phyloP scores from a whole-genome alignment of 2,113 vertebrate species.

The Sula dactylatra region DNA sequence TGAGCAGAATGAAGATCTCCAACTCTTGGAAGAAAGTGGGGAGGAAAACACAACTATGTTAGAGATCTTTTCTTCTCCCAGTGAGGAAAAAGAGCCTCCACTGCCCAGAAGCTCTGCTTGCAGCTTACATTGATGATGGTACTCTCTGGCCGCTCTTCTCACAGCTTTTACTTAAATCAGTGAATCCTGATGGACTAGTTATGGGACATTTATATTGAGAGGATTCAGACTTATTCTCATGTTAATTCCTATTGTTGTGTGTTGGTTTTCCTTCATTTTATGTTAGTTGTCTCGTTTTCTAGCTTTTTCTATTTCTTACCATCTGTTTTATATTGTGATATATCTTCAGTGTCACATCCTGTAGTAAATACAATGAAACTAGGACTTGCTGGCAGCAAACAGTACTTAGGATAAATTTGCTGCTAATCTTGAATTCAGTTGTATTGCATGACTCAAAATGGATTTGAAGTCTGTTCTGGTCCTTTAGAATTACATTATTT shows the following conservation, averaged over 20 bases:
- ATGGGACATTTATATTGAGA: not conserved
- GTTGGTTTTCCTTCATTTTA: not conserved
- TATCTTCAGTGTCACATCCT: not conserved
- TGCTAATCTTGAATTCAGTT: not conserved
- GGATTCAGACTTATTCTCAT: not conserved
- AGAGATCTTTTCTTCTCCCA: not conserved
- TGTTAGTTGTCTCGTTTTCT: not conserved
- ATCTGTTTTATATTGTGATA: not conserved
- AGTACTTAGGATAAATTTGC: not conserved
- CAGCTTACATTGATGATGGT: not conserved
- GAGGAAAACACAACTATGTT: not conserved
- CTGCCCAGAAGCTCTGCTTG: not conserved
- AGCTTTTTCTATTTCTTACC: not conserved
- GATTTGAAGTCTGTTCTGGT: not conserved
- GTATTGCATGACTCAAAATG: not conserved
- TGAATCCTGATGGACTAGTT: not conserved
- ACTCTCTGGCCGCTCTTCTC: not conserved
- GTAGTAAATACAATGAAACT: not conserved
- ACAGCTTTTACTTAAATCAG: not conserved
- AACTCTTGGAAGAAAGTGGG: not conserved
- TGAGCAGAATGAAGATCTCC: not conserved
- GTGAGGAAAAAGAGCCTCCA: not conserved
- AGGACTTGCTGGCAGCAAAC: not conserved
- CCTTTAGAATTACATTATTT: not conserved
- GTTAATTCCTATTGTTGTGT: not conserved